Evolutionary conservation across 2,113 vertebrate species (phyloP).

Genomic region (Rhinolophus sinicus): DNA sequence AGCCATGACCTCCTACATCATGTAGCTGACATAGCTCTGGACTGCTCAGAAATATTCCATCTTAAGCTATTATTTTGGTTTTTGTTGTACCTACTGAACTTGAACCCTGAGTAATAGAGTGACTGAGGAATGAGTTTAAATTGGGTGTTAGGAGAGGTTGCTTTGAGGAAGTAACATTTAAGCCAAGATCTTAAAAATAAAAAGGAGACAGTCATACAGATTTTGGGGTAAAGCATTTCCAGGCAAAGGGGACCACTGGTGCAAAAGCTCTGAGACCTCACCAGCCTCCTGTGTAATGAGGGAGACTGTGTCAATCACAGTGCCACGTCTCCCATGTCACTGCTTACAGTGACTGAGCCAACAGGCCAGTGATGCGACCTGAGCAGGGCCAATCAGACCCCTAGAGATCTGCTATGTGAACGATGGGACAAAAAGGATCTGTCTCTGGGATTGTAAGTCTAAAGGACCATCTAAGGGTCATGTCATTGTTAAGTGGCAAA

Average conservation of each 20-base stretch:
- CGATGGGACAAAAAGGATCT: neutral
- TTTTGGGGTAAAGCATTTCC: neutral
- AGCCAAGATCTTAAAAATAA: constrained; percentile 33
- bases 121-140: neutral
- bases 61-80: neutral
- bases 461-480: neutral
- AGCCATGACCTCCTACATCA: neutral
- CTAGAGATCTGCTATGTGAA: neutral
- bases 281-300: neutral
- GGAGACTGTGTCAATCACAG: no score
- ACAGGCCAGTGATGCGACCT: neutral
- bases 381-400: neutral
- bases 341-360: neutral
- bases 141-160: neutral
- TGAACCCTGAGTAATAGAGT: neutral
- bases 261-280: neutral
- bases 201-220: neutral
- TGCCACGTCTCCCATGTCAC: neutral
- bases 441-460: neutral
- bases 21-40: neutral
- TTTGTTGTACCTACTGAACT: neutral
- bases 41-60: neutral
- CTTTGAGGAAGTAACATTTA: neutral
- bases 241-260: neutral
- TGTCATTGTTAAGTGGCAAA: neutral